Evolutionary conservation across 2,797 vertebrate species (phyloP).

Genomic region (Podarcis lilfordi): DNA sequence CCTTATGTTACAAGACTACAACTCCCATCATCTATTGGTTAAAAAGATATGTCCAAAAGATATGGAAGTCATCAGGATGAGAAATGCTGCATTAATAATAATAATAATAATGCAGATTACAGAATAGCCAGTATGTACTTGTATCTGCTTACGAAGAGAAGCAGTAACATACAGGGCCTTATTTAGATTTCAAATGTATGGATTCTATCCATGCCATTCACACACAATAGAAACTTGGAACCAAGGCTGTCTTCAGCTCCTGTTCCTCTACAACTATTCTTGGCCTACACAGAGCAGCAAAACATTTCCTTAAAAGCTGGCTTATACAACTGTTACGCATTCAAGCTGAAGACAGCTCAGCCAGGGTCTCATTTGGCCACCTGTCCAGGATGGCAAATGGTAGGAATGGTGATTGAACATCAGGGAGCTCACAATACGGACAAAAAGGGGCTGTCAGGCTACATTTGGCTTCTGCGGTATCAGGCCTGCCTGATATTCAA

Average conservation of each 20-base stretch:
- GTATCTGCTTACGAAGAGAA: neutral
- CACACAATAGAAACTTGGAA: neutral
- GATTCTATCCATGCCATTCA: neutral
- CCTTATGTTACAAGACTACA: too few species aligned
- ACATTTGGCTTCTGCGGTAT: neutral
- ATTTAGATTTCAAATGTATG: neutral
- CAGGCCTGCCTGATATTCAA: neutral
- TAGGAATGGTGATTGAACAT: neutral
- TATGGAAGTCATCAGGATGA: too few species aligned
- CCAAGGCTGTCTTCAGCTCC: neutral
- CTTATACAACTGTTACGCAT: neutral
- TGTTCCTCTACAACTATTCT: neutral
- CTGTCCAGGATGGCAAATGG: neutral
- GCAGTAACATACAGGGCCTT: neutral
- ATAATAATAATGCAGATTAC: too few species aligned
- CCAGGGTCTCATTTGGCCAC: neutral
- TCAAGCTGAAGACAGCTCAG: neutral
- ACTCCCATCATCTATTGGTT: too few species aligned
- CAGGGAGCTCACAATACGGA: neutral
- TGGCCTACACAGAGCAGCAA: neutral
- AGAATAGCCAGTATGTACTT: neutral
- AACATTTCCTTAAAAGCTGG: neutral
- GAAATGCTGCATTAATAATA: too few species aligned
- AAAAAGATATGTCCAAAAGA: too few species aligned
- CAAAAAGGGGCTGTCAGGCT: neutral